phyloP scores from a whole-genome alignment of 2,888 invertebrate species.

The Polia nebulosa region DNA sequence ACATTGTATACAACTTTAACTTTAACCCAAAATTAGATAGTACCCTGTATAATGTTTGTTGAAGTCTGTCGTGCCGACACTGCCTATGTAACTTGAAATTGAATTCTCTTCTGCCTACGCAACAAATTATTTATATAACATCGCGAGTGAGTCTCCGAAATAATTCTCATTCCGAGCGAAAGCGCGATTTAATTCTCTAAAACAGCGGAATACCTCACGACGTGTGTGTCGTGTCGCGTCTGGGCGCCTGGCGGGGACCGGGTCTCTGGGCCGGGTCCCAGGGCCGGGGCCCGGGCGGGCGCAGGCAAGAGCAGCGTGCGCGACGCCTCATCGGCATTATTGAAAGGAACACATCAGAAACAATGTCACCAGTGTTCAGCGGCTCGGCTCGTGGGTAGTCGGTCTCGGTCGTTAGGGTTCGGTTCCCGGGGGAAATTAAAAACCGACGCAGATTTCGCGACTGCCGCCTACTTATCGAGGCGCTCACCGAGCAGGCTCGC shows the following conservation, averaged over 20 bases:
- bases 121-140: conserved; percentile 46
- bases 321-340: conserved; percentile 57
- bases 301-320: background rate
- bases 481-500: conserved; percentile 54
- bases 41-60: background rate
- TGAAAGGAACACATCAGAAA: conserved; percentile 69
- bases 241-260: conserved; percentile 2
- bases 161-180: conserved; percentile 49
- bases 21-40: background rate
- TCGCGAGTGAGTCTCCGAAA: conserved; percentile 46
- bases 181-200: conserved; percentile 51
- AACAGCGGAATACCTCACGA: conserved; percentile 31
- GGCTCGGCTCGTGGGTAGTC: conserved; percentile 50
- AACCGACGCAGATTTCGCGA: conserved; percentile 64
- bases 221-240: background rate
- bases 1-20: background rate
- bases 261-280: background rate
- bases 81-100: conserved; percentile 33
- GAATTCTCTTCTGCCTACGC: conserved; percentile 38
- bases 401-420: conserved; percentile 65
- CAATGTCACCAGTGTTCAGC: conserved; percentile 65
- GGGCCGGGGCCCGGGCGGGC: background rate
- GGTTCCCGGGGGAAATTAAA: conserved; percentile 75
- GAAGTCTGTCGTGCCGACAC: background rate
- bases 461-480: conserved; percentile 68